Evolutionary conservation across 2,888 invertebrate species (phyloP), one percentile per base, ranked within the genome.

Genomic region (Apodemia zela): DNA sequence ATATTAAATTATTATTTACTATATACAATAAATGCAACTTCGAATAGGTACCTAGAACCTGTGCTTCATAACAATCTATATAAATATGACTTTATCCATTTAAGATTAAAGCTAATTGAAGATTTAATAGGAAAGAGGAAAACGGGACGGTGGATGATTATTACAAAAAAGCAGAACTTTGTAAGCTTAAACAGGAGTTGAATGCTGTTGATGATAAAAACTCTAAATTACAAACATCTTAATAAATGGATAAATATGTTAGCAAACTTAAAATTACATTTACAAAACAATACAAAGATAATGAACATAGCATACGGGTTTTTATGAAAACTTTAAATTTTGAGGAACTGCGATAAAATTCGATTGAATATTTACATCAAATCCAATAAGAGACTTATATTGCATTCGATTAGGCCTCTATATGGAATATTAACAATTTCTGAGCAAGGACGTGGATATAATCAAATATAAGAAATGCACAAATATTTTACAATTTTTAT

Each of bases 41-140:
- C 82, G 81, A 80, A 83, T 54, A 54, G 54, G 54, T 85, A 87
- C 86, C 89, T 90, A 89, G 81, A 87, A 88, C 90, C 89, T 89
- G 90, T 91, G 90, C 90, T 87, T 87, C 77, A 82, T 89, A 90
- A 91, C 90, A 89, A 88, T 89, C 88, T 90, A 90, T 89, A 86
- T 89, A 89, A 87, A 88, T 88, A 89, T 85, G 82, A 85, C 82
- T 82, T 78, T 80, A 76, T 81, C 68, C 59, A 18, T 63, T 59
- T 59, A 63, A 63, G 62, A 79, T 89, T 89, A 89, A 89, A 89
- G 87, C 89, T 89, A 90, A 82, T 83, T 82, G 78, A 84, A 88
- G 79, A 71, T 74, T 81, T 78, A 80, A 81, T 80, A 82, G 85
- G 87, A 87, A 82, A 89, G 87, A 88, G 85, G 88, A 87, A 87